A percentile compares a stretch with the other conserved stretches of the same genome.
These are phyloP conservation scores for Trypoxylus dichotomus DNA, from an alignment of 1,140 invertebrate species.

Conservation along the genomic window DNA sequence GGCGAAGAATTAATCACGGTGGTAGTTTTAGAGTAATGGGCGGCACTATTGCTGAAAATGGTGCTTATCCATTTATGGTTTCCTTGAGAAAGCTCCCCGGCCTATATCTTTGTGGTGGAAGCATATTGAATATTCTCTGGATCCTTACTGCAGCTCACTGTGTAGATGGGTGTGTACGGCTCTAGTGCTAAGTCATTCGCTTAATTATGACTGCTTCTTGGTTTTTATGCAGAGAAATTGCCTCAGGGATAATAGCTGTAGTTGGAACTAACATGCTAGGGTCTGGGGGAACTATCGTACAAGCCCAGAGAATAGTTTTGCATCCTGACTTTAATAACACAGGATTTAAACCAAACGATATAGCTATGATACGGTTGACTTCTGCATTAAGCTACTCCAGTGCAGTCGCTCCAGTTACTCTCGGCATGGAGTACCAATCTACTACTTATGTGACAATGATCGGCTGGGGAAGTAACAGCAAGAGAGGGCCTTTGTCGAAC, in stretches of 20 bases:
- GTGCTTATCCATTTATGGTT: slow-evolving; percentile 53
- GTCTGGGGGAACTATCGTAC: not conserved
- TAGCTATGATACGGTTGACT: not conserved
- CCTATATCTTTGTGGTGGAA: slow-evolving; percentile 34
- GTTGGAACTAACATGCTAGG: slow-evolving; percentile 25
- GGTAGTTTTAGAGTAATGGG: no score
- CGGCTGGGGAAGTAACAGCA: slow-evolving; percentile 53
- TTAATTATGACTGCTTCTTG: no score
- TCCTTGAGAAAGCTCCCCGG: slow-evolving; percentile 46
- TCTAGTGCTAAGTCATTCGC: no score
- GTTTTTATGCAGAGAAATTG: no score
- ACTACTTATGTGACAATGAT: not conserved
- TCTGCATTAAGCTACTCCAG: not conserved
- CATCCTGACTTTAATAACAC: no score
- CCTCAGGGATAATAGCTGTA: no score
- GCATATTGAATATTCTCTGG: not conserved
- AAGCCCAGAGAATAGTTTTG: no score
- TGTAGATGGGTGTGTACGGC: slow-evolving; percentile 28
- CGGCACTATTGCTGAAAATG: slow-evolving; percentile 51
- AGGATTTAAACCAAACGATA: not conserved
- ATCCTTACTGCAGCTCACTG: slow-evolving; percentile 42
- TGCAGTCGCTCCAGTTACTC: not conserved
- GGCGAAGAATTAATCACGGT: no score
- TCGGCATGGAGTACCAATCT: not conserved
- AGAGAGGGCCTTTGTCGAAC: slow-evolving; percentile 45